Percentiles rank a stretch among this genome's conserved stretches.
These are phyloP conservation scores for Cuniculus paca DNA, from an alignment of 2,797 vertebrate species.

Conservation along the genomic window DNA sequence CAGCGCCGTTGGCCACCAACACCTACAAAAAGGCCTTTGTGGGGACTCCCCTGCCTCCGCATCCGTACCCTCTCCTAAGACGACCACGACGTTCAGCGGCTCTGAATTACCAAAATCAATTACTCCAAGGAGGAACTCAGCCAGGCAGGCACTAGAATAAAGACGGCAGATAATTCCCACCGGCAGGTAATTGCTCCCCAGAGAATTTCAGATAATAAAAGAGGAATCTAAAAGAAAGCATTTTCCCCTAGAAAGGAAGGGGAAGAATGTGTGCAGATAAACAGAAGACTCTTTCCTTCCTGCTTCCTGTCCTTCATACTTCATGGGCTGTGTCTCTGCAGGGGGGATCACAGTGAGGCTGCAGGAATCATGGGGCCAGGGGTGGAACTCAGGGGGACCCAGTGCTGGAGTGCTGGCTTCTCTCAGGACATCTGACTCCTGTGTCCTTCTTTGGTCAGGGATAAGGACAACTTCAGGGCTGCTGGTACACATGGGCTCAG, in stretches of 20 bases:
- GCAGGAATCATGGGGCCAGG: background rate
- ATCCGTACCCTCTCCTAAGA: slow-evolving; percentile 53
- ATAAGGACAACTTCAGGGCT: background rate
- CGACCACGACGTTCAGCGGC: slow-evolving; percentile 43
- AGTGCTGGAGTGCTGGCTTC: background rate
- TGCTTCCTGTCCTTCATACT: too few species aligned
- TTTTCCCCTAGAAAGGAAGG: slow-evolving; percentile 60
- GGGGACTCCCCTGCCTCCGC: slow-evolving; percentile 44
- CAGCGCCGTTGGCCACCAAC: background rate
- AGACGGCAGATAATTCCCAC: slow-evolving; percentile 76
- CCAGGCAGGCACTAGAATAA: slow-evolving; percentile 78
- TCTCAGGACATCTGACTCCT: background rate
- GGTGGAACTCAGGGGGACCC: background rate
- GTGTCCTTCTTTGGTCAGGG: background rate
- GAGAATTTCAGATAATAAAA: slow-evolving; percentile 80
- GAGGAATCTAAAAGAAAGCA: slow-evolving; percentile 70
- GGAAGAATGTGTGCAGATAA: slow-evolving; percentile 14
- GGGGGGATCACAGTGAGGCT: background rate
- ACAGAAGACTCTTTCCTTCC: background rate
- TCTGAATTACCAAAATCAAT: slow-evolving; percentile 82
- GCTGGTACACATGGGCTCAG: background rate
- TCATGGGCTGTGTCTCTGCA: accelerated
- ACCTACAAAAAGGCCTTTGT: background rate
- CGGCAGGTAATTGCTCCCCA: slow-evolving; percentile 74
- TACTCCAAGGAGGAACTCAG: slow-evolving; percentile 71